Percentiles rank a stretch among this genome's conserved stretches.
Evolutionary conservation across 2,113 vertebrate genomes (phyloP).

Genomic region (Corythaeola cristata): DNA sequence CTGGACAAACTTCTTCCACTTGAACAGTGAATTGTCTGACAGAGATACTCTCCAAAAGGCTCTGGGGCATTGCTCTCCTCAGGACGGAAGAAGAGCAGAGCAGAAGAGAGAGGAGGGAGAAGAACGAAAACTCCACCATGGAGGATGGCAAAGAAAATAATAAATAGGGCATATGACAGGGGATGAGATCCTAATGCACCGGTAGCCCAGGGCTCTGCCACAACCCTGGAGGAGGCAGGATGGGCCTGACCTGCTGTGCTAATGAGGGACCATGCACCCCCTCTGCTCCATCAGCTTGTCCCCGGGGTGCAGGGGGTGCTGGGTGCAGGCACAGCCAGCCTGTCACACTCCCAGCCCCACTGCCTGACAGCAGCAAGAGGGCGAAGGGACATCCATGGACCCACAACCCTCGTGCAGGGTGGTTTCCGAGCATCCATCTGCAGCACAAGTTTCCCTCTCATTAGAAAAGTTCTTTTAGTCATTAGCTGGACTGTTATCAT

Average conservation of each 20-base stretch:
- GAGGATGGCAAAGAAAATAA: neutral
- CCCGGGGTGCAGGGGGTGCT: neutral
- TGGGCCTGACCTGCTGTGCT: neutral
- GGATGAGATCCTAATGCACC: neutral
- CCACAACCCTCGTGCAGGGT: fast-evolving
- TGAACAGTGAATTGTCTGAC: neutral
- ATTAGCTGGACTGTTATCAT: neutral
- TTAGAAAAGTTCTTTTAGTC: neutral
- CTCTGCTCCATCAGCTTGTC: neutral
- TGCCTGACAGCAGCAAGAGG: neutral
- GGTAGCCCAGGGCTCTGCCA: neutral
- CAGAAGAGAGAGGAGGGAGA: no score
- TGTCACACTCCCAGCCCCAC: fast-evolving
- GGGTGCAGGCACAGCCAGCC: fast-evolving
- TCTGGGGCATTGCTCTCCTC: neutral
- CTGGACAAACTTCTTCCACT: neutral
- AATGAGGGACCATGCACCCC: fast-evolving
- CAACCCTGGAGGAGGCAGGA: neutral
- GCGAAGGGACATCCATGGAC: neutral
- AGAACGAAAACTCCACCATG: neutral
- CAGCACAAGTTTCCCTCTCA: neutral
- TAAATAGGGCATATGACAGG: neutral
- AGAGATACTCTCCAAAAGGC: neutral
- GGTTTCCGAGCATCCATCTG: neutral
- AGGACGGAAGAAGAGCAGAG: no score